Base-by-base conservation (phyloP, 2,888 invertebrate species). In the Invenusta paracnida region DNA sequence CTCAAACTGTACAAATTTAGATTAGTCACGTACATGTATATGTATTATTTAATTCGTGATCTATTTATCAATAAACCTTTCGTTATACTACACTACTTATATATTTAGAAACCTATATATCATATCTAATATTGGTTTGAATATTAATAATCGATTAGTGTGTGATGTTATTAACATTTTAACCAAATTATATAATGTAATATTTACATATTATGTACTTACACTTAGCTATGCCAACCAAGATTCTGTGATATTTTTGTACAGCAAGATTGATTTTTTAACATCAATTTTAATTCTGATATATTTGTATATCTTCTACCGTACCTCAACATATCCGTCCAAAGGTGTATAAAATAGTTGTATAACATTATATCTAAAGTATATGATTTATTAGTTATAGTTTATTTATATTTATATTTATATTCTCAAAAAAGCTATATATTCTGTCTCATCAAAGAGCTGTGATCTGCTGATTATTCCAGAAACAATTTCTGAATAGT, bases 181-280 rank as follows among this genome's bases (percentile, higher is more conserved):
- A n/a, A n/a, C n/a, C n/a, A n/a, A n/a, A n/a, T n/a, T n/a, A n/a
- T n/a, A n/a, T n/a, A n/a, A n/a, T n/a, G n/a, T n/a, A n/a, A n/a
- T n/a, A n/a, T n/a, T n/a, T n/a, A n/a, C n/a, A n/a, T n/a, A n/a
- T n/a, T n/a, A n/a, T n/a, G n/a, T n/a, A n/a, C n/a, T n/a, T n/a
- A n/a, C n/a, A n/a, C n/a, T n/a, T n/a, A n/a, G n/a, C n/a, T n/a
- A n/a, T n/a, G n/a, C n/a, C 73, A 73, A 73, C 73, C 73, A 73
- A 73, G 73, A 73, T 73, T 23, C 73, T 73, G 73, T 73, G 73
- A 73, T 73, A 73, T 73, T 48, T 11, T 23, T 73, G 73, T 73
- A 73, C 73, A 73, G 73, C 17, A 11, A 17, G 17, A 48, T 48
- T 48, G 17, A 48, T 73, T 73, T 73, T 11, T 48, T 48, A 48